Evolutionary conservation across 2,797 vertebrate species (phyloP), one percentile per base, ranked within the genome.

Genomic region (Mormyrops boulengeri): DNA sequence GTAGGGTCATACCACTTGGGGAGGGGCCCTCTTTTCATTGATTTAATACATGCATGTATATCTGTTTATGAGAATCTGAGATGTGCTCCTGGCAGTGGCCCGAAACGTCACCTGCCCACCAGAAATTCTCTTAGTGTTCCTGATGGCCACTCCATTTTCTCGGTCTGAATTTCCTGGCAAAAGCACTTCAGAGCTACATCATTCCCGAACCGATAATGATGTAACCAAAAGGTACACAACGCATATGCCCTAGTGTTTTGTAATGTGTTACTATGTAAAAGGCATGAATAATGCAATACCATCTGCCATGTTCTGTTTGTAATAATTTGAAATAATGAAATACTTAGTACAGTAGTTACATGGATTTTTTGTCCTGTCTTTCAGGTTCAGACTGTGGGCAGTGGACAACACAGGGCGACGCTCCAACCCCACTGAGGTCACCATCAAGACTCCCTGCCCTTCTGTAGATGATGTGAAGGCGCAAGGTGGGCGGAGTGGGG

Each of bases 401-500:
- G 98, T 99, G 0, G 99, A 99, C 94, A 99, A 98, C 94, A 99
- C 98, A 0, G 99, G 98, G 5, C 95, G 98, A 0, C 97, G 98
- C 2, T 99, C 99, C 88, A 96, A 96, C 90, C 97, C 97, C 3
- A 99, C 97, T 53, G 97, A 99, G 22, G 97, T 99, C 93, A 99
- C 96, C 0, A 98, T 99, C 91, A 99, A 99, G 94, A 99, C 97
- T 0, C 99, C 99, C 0, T 99, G 99, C 92, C 98, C 98, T 0
- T 98, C 98, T 87, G 98, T 99, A 91, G 99, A 99, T 89, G 99
- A 99, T 34, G 97, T 99, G 92, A 99, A 99, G 94, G 98, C 98
- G 88, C 98, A 99, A 97, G 99, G 99, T 99, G 94, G 96, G 52
- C 1, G 3, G 26, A 17, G 17, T 8, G 1, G 47, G n/a, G 80